Conservation (phyloP, 2,888 invertebrate genomes). For the Calameuta filiformis region DNA sequence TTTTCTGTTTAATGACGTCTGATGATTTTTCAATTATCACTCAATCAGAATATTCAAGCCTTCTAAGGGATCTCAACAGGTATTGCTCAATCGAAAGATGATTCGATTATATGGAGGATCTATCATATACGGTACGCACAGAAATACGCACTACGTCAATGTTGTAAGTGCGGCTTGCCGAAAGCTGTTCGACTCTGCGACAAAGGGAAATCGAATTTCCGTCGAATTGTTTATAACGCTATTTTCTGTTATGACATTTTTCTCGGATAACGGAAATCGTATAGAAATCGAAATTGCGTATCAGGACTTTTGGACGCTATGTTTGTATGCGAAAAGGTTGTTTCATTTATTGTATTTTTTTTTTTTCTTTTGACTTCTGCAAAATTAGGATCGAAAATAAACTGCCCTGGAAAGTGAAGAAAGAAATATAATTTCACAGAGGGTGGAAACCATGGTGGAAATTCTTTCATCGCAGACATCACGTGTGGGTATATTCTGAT, state of each 20-base stretch:
- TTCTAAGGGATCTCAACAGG: not conserved
- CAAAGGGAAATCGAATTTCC: conserved; percentile 25
- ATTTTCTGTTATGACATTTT: not conserved
- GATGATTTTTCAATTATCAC: not conserved
- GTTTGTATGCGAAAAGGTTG: not conserved
- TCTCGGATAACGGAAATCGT: not conserved
- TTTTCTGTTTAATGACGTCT: not conserved
- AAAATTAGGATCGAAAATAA: not conserved
- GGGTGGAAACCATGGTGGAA: not conserved
- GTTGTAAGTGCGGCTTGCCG: conserved; percentile 5
- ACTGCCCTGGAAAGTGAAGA: not conserved
- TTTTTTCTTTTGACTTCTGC: not conserved
- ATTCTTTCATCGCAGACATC: not conserved
- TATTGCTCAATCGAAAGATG: not conserved
- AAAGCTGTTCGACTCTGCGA: conserved; percentile 30
- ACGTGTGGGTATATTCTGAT: not conserved
- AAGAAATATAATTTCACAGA: not conserved
- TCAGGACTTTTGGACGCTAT: not conserved
- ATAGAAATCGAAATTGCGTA: not conserved
- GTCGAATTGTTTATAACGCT: not conserved
- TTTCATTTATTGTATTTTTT: not conserved
- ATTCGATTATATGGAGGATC: conserved; percentile 45
- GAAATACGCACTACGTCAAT: conserved; percentile 24
- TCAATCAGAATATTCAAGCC: not conserved
- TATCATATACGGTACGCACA: conserved; percentile 16